Evolutionary conservation across 2,797 vertebrate genomes (phyloP).

Genomic region (Enteromius viviparus): DNA sequence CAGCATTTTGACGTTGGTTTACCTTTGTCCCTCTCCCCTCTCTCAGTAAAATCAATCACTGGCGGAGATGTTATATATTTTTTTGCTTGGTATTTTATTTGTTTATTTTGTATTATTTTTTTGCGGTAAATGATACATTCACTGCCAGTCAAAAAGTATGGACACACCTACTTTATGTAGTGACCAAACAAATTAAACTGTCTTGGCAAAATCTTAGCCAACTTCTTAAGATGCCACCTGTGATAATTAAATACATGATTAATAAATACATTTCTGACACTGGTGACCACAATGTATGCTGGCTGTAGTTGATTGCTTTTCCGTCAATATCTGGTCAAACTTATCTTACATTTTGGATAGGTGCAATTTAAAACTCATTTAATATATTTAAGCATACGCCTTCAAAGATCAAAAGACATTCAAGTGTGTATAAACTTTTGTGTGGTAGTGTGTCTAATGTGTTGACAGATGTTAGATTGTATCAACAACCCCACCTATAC

Average conservation of each 20-base stretch:
- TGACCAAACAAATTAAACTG: not conserved
- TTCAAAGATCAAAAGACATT: not conserved
- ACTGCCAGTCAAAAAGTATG: not conserved
- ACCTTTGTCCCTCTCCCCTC: not conserved
- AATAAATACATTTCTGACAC: not conserved
- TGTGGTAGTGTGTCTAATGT: not conserved
- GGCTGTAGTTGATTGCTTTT: not conserved
- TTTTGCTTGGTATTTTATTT: not conserved
- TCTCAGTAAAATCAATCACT: not conserved
- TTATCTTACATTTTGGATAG: not conserved
- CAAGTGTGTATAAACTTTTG: not conserved
- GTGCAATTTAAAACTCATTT: not conserved
- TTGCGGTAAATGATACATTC: not conserved
- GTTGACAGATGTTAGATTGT: constrained; percentile 9
- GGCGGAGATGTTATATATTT: too few species aligned
- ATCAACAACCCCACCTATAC: constrained; percentile 12
- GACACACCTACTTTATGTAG: not conserved
- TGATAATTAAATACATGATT: too few species aligned
- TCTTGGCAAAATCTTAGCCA: not conserved
- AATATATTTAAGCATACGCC: not conserved
- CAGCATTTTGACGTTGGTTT: not conserved
- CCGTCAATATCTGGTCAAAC: too few species aligned
- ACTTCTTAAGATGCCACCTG: not conserved
- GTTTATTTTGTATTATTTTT: not conserved
- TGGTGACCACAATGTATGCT: not conserved